Conservation (phyloP, 2,113 vertebrate species). For the Platysternon megacephalum region DNA sequence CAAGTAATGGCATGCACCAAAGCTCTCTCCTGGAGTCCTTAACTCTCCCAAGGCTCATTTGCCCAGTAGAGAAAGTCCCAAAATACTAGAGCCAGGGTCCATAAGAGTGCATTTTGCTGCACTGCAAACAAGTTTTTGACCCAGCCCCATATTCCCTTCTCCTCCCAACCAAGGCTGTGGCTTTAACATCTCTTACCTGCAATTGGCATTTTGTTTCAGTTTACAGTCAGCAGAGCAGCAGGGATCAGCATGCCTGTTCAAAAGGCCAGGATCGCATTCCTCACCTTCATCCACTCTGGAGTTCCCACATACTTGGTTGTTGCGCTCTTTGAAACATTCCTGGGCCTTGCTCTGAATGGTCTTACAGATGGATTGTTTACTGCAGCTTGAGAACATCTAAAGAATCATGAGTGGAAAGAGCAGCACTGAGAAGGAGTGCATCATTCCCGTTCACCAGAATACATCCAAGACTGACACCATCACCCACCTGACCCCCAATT, state of each 20-base stretch:
- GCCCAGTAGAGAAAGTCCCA: neutral
- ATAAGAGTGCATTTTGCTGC: neutral
- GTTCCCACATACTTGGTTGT: conserved; percentile 96
- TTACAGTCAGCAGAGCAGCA: conserved; percentile 91
- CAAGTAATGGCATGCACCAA: neutral
- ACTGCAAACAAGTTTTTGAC: neutral
- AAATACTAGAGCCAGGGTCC: neutral
- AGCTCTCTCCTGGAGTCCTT: neutral
- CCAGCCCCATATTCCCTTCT: neutral
- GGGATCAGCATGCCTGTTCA: conserved; percentile 86
- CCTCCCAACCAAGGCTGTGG: rapidly evolving
- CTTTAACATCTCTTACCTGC: conserved; percentile 84
- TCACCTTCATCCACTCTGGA: conserved; percentile 95
- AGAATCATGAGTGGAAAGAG: neutral
- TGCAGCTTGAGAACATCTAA: conserved; percentile 96
- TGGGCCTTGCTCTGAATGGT: conserved; percentile 89
- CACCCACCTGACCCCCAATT: neutral
- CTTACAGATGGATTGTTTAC: conserved; percentile 92
- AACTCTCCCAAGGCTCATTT: neutral
- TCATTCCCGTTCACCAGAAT: neutral
- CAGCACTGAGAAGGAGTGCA: neutral
- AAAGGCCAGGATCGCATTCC: conserved; percentile 93
- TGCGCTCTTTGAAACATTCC: conserved; percentile 92
- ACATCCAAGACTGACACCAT: neutral
- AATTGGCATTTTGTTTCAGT: conserved; percentile 80